A percentile compares a stretch with the other conserved stretches of the same genome.
Evolutionary conservation across 2,888 invertebrate genomes (phyloP).

Genomic region (Hyalella azteca): DNA sequence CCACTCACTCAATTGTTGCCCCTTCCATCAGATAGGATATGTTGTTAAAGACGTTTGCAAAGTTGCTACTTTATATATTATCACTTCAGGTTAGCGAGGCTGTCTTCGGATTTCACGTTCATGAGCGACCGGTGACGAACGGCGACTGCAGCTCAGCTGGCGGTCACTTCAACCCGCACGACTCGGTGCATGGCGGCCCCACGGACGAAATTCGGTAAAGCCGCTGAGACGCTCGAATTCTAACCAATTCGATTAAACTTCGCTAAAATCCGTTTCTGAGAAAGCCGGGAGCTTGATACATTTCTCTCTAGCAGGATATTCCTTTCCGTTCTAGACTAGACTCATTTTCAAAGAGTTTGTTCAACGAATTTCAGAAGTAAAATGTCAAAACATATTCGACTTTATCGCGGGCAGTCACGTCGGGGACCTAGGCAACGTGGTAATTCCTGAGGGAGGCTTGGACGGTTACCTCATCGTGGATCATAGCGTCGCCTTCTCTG

Average conservation of each 20-base stretch:
- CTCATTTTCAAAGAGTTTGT: no score
- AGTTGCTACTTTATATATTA: no score
- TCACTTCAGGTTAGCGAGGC: not conserved
- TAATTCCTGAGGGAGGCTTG: conserved; percentile 70
- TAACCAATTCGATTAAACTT: not conserved
- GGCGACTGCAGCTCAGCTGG: conserved; percentile 45
- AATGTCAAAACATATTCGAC: not conserved
- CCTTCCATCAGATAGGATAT: no score
- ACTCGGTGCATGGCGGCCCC: conserved; percentile 84
- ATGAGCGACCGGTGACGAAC: conserved; percentile 36
- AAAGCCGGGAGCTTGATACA: no score
- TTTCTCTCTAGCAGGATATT: no score
- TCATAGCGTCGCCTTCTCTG: conserved; percentile 71
- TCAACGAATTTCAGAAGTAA: not conserved
- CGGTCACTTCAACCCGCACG: conserved; percentile 86
- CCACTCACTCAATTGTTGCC: no score
- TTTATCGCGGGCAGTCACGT: conserved; percentile 72
- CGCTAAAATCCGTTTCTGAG: not conserved
- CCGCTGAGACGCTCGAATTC: not conserved
- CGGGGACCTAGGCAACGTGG: conserved; percentile 87
- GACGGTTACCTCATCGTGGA: conserved; percentile 71
- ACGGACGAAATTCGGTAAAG: conserved; percentile 64
- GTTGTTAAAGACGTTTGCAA: no score
- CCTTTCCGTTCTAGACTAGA: no score
- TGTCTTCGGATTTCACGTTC: conserved; percentile 45